Base-by-base conservation (phyloP, 2,113 vertebrate genomes). In the Sorex fumeus region DNA sequence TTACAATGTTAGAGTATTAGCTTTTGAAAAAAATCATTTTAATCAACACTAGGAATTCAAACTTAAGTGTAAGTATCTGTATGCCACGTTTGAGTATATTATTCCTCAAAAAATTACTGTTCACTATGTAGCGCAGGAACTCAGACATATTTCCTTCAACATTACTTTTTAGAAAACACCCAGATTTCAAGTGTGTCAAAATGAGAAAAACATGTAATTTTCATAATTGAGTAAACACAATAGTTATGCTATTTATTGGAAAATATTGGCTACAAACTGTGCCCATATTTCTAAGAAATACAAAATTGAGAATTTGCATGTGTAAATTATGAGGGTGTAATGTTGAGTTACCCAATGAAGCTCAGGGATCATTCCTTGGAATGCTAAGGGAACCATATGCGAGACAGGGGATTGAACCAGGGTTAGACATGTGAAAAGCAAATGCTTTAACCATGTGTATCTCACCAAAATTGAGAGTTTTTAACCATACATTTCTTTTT, bases 221-320 rank as follows among this genome's bases (percentile, higher is more conserved):
- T 75, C 21, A 75, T n/a, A 75, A 50, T 0, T 78, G 23, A 95
- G 80, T 45, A 86, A 45, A 90, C 53, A 45, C 5, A 86, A 72
- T 23, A 80, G n/a, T 43, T 94, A 85, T 16, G 11, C 6, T 94
- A 43, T 64, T 74, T 90, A 66, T 71, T 83, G 43, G 87, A 36
- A 50, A 64, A 36, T 34, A 66, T 32, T 27, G 11, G 8, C 57
- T 34, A 79, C 21, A 88, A 80, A 77, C 23, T 75, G 10, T 57
- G 36, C 23, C 30, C 50, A 36, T 77, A 47, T 90, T 95, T 95
- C 83, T 84, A 88, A 77, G 57, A n/a, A 87, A 1, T 88, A 62
- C 19, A 88, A 90, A 95, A 88, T 3, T 57, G 79, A 91, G 47
- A 86, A 66, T 72, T 83, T 88, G 64, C 23, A 7, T 60, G 64